Conservation (phyloP, 2,888 invertebrate genomes). For the Opisthograptis luteolata region DNA sequence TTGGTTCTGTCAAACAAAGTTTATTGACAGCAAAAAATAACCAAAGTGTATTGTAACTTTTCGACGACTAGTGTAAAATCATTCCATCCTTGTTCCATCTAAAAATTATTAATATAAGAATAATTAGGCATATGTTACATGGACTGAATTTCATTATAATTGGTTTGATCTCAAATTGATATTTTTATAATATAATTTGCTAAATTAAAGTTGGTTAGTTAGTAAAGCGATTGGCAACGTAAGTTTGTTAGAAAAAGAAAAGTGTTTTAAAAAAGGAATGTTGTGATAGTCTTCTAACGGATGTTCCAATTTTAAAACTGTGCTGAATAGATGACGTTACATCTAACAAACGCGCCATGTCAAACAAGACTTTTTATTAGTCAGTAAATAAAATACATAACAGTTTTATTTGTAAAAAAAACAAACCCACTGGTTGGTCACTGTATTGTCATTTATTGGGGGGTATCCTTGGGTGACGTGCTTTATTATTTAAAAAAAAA, state of each 20-base stretch:
- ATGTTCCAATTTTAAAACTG: no score
- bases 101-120: constrained; percentile 12
- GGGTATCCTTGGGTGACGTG: no score
- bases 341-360: no score
- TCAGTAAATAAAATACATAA: no score
- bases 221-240: neutral
- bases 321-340: no score
- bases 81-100: constrained; percentile 28
- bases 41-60: neutral
- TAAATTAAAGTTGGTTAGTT: constrained; percentile 16
- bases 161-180: constrained; percentile 34
- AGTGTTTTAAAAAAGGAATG: neutral
- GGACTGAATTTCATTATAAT: constrained; percentile 31
- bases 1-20: no score
- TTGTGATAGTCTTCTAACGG: neutral
- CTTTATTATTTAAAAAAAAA: neutral
- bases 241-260: neutral
- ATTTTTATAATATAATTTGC: constrained; percentile 26
- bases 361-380: no score
- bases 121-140: constrained; percentile 32
- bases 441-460: neutral
- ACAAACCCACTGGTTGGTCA: no score
- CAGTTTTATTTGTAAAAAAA: no score
- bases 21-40: no score
- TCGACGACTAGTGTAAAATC: constrained; percentile 1